These are phyloP conservation scores for Limnodromus scolopaceus DNA, from an alignment of 2,797 vertebrate genomes.

Conservation along the genomic window DNA sequence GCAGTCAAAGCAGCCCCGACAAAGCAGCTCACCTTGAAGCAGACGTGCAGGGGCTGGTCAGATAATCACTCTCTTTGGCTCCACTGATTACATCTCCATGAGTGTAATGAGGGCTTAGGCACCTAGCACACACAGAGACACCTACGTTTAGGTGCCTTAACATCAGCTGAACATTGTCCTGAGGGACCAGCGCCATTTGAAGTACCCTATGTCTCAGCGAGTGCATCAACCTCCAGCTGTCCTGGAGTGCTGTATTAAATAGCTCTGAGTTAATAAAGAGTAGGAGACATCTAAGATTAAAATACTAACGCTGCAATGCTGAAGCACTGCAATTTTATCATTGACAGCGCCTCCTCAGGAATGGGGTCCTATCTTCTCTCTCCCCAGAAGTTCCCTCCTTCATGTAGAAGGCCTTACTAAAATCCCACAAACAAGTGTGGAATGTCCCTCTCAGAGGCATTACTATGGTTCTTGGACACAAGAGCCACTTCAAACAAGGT, in stretches of 20 bases:
- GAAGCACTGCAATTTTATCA: neutral
- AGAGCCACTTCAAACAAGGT: neutral
- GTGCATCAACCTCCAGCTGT: neutral
- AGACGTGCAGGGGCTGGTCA: conserved; percentile 20
- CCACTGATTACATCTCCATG: neutral
- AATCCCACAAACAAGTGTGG: neutral
- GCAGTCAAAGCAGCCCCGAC: neutral
- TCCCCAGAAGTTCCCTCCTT: neutral
- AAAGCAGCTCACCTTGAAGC: neutral
- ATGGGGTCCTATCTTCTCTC: neutral
- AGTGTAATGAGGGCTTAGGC: neutral
- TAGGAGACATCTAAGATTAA: neutral
- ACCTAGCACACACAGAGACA: neutral
- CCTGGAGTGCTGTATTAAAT: neutral
- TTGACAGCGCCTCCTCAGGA: neutral
- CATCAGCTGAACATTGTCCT: neutral
- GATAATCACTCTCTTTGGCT: neutral
- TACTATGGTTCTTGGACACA: neutral
- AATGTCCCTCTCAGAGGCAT: neutral
- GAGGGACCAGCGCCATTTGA: neutral
- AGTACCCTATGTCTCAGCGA: neutral
- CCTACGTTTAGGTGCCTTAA: neutral
- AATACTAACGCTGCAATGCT: neutral
- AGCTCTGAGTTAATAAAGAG: neutral
- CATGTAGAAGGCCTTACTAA: neutral